Conservation (phyloP, 2,888 invertebrate genomes). For the Papilio demoleus region DNA sequence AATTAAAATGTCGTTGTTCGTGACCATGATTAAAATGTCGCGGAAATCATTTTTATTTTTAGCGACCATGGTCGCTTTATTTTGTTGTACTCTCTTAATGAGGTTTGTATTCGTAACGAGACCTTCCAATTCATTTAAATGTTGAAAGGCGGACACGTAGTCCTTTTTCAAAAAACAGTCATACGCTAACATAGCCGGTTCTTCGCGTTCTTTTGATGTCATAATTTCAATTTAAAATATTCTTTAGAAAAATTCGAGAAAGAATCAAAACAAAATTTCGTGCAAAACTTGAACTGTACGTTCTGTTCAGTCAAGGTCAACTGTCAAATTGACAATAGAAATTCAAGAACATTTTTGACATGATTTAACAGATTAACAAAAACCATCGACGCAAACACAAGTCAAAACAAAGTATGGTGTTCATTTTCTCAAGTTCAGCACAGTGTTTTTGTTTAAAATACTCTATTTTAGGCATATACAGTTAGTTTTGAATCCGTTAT, state of each 20-base stretch:
- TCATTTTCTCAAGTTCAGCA: too few relatives aligned
- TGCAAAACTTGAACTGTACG: neutral
- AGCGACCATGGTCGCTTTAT: constrained; percentile 85
- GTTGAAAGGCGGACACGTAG: constrained; percentile 83
- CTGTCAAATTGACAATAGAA: constrained; percentile 2
- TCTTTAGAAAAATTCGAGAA: neutral
- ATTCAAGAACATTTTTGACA: too few relatives aligned
- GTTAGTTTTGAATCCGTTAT: too few relatives aligned
- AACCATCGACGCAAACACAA: too few relatives aligned
- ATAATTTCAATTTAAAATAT: constrained; percentile 13
- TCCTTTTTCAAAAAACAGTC: constrained; percentile 86
- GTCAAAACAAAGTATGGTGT: too few relatives aligned
- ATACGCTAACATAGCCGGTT: constrained; percentile 84
- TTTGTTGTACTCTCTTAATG: constrained; percentile 88
- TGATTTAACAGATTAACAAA: too few relatives aligned
- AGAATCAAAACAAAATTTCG: constrained; percentile 4
- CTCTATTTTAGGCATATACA: too few relatives aligned
- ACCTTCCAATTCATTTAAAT: constrained; percentile 86
- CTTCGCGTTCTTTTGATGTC: constrained; percentile 56
- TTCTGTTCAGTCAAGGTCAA: neutral
- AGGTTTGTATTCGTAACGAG: constrained; percentile 83
- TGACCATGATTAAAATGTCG: constrained; percentile 49
- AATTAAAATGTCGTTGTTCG: neutral
- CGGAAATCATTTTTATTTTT: constrained; percentile 69
- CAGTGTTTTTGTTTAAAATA: too few relatives aligned